Conservation (phyloP, 2,113 vertebrate genomes). For the Serinus canaria region DNA sequence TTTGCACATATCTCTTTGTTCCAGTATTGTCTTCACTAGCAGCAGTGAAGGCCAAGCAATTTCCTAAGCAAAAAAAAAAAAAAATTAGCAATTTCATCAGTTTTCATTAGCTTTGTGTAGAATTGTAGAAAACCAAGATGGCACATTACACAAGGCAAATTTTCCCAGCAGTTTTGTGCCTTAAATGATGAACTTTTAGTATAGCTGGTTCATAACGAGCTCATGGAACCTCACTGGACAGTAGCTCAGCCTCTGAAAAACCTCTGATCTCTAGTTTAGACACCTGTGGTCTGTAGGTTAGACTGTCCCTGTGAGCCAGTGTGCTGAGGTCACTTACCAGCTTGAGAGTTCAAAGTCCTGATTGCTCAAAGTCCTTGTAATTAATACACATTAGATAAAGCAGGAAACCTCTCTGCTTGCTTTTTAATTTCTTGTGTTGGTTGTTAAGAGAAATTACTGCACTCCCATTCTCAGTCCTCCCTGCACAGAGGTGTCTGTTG, state of each 20-base stretch:
- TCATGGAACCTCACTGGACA: neutral
- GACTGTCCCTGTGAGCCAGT: neutral
- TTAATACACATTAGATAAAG: neutral
- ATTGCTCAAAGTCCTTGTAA: neutral
- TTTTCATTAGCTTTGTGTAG: neutral
- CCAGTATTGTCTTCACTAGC: neutral
- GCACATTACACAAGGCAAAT: neutral
- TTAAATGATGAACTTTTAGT: neutral
- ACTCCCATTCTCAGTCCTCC: neutral
- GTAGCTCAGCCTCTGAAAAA: neutral
- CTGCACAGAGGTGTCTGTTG: accelerated
- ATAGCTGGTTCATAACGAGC: neutral
- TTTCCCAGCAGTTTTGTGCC: neutral
- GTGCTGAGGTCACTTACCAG: accelerated
- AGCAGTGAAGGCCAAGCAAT: neutral
- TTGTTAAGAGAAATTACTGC: neutral
- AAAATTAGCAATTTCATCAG: neutral
- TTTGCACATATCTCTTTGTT: neutral
- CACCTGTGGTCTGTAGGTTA: neutral
- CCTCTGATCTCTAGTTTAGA: neutral
- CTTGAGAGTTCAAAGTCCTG: neutral
- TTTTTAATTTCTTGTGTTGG: neutral
- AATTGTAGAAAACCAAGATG: neutral
- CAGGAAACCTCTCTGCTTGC: neutral
- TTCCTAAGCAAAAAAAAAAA: neutral